phyloP scores from a whole-genome alignment of 2,113 vertebrate species.

The Anser cygnoides region DNA sequence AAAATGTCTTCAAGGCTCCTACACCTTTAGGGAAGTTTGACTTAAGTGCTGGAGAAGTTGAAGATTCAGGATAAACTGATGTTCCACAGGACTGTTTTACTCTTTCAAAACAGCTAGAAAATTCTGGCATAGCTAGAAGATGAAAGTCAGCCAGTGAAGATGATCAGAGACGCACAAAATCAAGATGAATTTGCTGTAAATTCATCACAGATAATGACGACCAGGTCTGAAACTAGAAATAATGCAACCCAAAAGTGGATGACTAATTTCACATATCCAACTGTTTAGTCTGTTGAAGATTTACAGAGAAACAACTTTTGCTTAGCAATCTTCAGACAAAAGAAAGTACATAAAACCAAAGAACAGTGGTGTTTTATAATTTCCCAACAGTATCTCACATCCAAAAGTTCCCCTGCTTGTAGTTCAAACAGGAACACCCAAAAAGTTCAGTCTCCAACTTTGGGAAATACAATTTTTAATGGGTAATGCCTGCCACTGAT shows the following conservation, averaged over 20 bases:
- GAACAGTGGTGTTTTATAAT: not conserved
- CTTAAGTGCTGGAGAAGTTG: not conserved
- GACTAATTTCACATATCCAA: not conserved
- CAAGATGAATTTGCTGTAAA: not conserved
- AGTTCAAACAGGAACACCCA: not conserved
- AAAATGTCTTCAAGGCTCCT: not conserved
- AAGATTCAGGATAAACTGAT: not conserved
- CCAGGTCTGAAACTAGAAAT: not conserved
- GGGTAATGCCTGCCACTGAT: not conserved
- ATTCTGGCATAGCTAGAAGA: not conserved
- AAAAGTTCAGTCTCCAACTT: not conserved
- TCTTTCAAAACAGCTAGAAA: not conserved
- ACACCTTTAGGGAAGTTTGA: not conserved
- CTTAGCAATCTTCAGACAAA: not conserved
- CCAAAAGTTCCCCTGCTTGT: not conserved
- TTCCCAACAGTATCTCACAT: not conserved
- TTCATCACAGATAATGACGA: not conserved
- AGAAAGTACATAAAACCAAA: not conserved
- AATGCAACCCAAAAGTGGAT: not conserved
- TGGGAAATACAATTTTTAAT: not conserved
- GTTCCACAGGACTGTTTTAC: not conserved
- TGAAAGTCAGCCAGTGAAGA: not conserved
- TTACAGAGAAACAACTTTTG: not conserved
- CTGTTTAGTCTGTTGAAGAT: not conserved
- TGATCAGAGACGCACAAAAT: not conserved